phyloP scores from a whole-genome alignment of 2,888 invertebrate genomes.

The Phortica magna region DNA sequence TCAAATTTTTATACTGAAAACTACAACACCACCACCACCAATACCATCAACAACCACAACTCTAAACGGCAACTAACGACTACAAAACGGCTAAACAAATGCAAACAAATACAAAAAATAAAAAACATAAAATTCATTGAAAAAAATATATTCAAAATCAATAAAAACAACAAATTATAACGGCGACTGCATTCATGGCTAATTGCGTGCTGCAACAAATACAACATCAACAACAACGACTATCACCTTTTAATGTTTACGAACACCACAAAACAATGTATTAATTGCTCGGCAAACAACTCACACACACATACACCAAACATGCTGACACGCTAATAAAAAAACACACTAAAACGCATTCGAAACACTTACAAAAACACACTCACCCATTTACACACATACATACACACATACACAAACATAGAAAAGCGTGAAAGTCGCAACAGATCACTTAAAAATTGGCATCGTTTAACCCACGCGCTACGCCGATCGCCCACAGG shows the following conservation, averaged over 20 bases:
- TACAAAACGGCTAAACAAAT: conserved; percentile 71
- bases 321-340: conserved; percentile 9
- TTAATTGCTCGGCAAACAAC: conserved; percentile 23
- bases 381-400: conserved; percentile 39
- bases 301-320: conserved; percentile 32
- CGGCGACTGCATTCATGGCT: conserved; percentile 70
- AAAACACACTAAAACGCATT: conserved; percentile 34
- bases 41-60: conserved; percentile 41
- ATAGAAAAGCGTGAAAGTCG: conserved; percentile 78
- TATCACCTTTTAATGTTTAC: conserved; percentile 1
- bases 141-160: conserved; percentile 37
- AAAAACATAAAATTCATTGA: conserved; percentile 31
- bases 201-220: conserved; percentile 61
- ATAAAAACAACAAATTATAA: conserved; percentile 39
- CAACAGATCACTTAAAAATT: conserved; percentile 78
- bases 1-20: conserved; percentile 43
- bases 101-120: conserved; percentile 45
- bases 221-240: conserved; percentile 42
- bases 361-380: conserved; percentile 32
- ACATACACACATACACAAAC: conserved; percentile 29
- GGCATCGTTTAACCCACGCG: conserved; percentile 79
- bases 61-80: conserved; percentile 51
- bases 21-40: conserved; percentile 34
- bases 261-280: conserved; percentile 17
- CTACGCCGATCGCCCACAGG: conserved; percentile 82